Base-by-base conservation (phyloP, 2,797 vertebrate genomes). In the Lithobates sylvaticus region DNA sequence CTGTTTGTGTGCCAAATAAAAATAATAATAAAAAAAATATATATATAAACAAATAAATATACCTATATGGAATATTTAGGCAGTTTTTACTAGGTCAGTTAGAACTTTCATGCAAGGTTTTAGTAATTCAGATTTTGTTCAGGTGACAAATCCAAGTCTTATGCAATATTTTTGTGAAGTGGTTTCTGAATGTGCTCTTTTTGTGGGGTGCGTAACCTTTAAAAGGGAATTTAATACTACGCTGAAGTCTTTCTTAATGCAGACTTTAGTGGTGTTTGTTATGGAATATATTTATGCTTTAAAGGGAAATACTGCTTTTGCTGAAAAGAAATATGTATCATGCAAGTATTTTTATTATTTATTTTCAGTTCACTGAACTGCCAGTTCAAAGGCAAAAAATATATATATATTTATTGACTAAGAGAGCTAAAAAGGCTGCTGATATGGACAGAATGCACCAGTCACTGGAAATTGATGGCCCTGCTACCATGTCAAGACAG, bases 161-260 rank as follows among this genome's bases (percentile, higher is more conserved):
- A 87, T 87, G 81, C 85, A 87, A 78, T 87, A 83, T 87, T 83
- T 83, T 67, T 83, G 85, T 83, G 80, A 50, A 78, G 73, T 82
- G 79, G 64, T 83, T 50, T 81, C 29, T 21, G 69, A 76, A 69
- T 58, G 82, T 76, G 72, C 71, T 74, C 64, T 78, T 75, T 29
- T 36, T 68, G 78, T 81, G 79, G 69, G 50, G 78, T 80, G 5
- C 47, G 67, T 50, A 67, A 67, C 34, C 10, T 64, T 23, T 29
- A 42, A 78, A 61, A 50, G 74, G 47, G 42, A 39, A 74, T 47
- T 54, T 58, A 23, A 26, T 29, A 72, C 4, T 39, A 27, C 58
- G 76, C 70, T 42, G 58, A 85, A 54, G 69, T 58, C 77, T 74
- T 73, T 81, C 47, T 70, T 76, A 54, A 73, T 71, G 84, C 34